phyloP scores from a whole-genome alignment of 2,888 invertebrate species.

The Diarsia brunnea region DNA sequence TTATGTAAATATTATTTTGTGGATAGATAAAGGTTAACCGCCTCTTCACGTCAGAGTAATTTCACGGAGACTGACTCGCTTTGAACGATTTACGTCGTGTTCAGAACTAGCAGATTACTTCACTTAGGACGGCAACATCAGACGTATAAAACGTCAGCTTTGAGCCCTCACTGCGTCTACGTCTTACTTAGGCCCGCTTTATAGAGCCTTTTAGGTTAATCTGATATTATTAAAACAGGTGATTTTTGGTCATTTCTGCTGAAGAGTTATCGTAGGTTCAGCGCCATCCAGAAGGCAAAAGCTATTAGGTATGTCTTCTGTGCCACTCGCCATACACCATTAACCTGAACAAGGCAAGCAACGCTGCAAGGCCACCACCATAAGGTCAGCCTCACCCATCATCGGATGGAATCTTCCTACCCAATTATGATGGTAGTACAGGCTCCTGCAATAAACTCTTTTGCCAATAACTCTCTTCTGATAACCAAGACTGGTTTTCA shows the following conservation, averaged over 20 bases:
- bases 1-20: conserved; percentile 20
- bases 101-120: neutral
- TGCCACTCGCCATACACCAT: too few relatives aligned
- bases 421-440: neutral
- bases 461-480: neutral
- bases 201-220: neutral
- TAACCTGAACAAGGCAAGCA: neutral
- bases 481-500: neutral
- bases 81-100: conserved; percentile 12
- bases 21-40: neutral
- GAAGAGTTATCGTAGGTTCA: neutral
- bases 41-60: conserved; percentile 16
- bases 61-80: conserved; percentile 9
- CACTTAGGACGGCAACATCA: neutral
- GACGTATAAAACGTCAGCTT: neutral
- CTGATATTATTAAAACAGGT: neutral
- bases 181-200: too few relatives aligned
- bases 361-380: neutral
- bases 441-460: neutral
- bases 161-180: too few relatives aligned
- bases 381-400: neutral
- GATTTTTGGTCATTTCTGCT: neutral
- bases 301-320: neutral
- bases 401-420: neutral
- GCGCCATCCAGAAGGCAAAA: neutral